A percentile compares a stretch with the other conserved stretches of the same genome.
phyloP scores from a whole-genome alignment of 2,797 vertebrate species.

The Catharus ustulatus region DNA sequence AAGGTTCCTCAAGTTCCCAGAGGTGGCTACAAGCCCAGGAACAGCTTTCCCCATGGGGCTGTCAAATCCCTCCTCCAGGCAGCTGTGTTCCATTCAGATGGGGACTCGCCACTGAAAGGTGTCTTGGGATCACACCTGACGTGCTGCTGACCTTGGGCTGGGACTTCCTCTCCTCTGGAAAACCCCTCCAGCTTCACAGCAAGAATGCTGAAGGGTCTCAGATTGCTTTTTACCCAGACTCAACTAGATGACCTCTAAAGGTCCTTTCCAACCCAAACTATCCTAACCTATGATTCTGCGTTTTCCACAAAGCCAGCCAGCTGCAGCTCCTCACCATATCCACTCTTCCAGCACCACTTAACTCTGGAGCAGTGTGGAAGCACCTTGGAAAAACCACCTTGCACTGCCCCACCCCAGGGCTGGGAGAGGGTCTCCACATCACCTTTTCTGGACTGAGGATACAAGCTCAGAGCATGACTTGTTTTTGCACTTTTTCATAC shows the following conservation, averaged over 20 bases:
- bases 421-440: background rate
- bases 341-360: background rate
- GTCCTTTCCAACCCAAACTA: background rate
- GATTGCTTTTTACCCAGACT: background rate
- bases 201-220: background rate
- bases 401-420: too few relatives aligned
- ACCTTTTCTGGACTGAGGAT: background rate
- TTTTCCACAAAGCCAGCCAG: background rate
- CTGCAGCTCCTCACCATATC: background rate
- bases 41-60: background rate
- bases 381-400: background rate
- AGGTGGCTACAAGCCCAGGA: background rate
- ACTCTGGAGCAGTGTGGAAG: background rate
- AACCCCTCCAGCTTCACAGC: background rate
- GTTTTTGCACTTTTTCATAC: background rate
- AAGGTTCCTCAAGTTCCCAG: background rate
- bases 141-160: background rate
- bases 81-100: accelerated
- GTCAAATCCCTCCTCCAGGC: background rate
- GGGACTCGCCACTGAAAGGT: background rate
- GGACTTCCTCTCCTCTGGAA: background rate
- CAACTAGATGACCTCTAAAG: background rate
- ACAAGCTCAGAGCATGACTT: background rate
- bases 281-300: background rate
- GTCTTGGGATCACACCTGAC: background rate